Percentiles rank a stretch among this genome's conserved stretches.
These are phyloP conservation scores for Ophonus ardosiacus DNA, from an alignment of 2,888 invertebrate genomes.

Conservation along the genomic window DNA sequence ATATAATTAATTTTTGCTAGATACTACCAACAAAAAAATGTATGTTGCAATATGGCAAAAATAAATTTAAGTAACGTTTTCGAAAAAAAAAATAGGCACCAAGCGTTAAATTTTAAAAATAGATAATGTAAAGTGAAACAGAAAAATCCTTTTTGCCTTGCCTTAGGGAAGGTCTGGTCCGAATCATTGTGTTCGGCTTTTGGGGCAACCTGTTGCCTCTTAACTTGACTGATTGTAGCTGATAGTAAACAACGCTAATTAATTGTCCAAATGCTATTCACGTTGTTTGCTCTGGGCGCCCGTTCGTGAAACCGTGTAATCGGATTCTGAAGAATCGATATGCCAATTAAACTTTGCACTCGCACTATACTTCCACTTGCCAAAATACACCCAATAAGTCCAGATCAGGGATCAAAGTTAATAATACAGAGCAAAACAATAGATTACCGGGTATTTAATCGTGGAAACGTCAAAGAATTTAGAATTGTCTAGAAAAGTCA, in stretches of 20 bases:
- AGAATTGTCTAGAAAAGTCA: too few species aligned
- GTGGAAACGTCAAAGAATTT: too few species aligned
- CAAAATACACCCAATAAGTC: background rate
- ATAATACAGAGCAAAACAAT: background rate
- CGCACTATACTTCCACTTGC: background rate
- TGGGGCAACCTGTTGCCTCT: background rate
- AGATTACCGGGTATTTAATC: too few species aligned
- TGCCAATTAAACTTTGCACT: constrained; percentile 6
- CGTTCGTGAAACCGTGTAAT: background rate
- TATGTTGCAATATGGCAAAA: too few species aligned
- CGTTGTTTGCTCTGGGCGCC: background rate
- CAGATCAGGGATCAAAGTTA: background rate
- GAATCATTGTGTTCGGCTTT: background rate
- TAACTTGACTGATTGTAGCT: constrained; percentile 4
- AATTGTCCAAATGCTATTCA: constrained; percentile 14
- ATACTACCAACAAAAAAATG: too few species aligned
- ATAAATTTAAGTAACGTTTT: too few species aligned
- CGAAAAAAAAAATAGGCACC: too few species aligned
- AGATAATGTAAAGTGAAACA: too few species aligned
- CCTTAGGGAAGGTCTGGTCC: background rate
- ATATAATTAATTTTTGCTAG: too few species aligned
- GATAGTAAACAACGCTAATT: constrained; percentile 1
- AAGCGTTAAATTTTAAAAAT: too few species aligned
- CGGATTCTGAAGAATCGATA: constrained; percentile 8
- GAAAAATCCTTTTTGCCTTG: too few species aligned